Percentiles rank a stretch among this genome's conserved stretches.
Evolutionary conservation across 2,797 vertebrate species (phyloP).

Genomic region (Myotis myotis): DNA sequence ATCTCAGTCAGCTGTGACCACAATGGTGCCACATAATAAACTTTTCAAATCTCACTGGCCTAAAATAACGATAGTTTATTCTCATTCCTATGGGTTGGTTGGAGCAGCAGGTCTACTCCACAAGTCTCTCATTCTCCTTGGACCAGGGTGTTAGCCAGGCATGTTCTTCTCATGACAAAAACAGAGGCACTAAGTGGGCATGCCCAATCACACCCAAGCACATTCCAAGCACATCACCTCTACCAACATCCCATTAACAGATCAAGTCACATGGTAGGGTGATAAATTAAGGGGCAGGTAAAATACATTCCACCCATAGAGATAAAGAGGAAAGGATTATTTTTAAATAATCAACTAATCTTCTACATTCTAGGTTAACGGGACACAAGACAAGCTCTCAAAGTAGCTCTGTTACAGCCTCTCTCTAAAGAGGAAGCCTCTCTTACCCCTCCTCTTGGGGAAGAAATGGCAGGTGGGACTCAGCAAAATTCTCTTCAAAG

Average conservation of each 20-base stretch:
- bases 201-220: fast-evolving
- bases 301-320: background rate
- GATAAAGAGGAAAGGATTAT: background rate
- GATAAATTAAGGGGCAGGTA: background rate
- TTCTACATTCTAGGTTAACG: background rate
- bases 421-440: background rate
- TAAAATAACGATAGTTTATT: background rate
- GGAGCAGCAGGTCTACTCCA: background rate
- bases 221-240: background rate
- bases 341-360: background rate
- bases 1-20: background rate
- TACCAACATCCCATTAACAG: background rate
- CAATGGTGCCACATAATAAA: background rate
- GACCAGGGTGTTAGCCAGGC: background rate
- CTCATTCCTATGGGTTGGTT: background rate
- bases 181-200: background rate
- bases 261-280: background rate
- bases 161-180: background rate
- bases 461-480: background rate
- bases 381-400: background rate
- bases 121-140: background rate
- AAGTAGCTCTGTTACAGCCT: background rate
- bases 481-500: background rate
- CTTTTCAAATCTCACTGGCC: background rate
- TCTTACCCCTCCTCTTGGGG: background rate